Base-by-base conservation (phyloP, 1,140 invertebrate species). In the Apocrypta bakeri region DNA sequence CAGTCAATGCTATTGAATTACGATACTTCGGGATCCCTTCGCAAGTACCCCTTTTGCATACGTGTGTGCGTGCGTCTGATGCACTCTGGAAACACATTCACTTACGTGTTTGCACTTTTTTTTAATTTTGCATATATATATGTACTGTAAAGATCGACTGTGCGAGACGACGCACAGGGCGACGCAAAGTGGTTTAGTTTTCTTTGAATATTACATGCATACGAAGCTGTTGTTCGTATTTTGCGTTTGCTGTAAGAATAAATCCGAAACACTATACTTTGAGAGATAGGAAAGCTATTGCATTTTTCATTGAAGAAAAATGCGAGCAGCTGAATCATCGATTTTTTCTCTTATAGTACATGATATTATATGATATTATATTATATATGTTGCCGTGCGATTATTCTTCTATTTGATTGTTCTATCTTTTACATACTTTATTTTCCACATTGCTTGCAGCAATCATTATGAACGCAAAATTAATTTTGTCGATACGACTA, bases 1-100 rank as follows among this genome's bases (percentile, higher is more conserved):
- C 89, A 90, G 83, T 85, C 88, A 86, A 88, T 88, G 87, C 85
- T 89, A 89, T 91, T 88, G 89, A 90, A 90, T 90, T 88, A 90
- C 88, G 86, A 90, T 89, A 88, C 85, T 71, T 83, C 79, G 79
- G 72, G 64, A 79, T 31, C 78, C 85, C 84, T 75, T 81, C 79
- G 71, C 80, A 73, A n/a, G 40, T 6, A 37, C 31, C 21, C 25
- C 9, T 31, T 6, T 0, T 29, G 33, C 24, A 1, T 61, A 27
- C 63, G 12, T n/a, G 1, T 31, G 37, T 40, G 68, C 8, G 33
- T 21, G 21, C 61, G n/a, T 66, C 48, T 21, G 48, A 56, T 56
- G 48, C 17, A 21, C 17, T 56, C 48, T 56, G 17, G 17, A 56
- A 56, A 56, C 3, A 56, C n/a, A 56, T 56, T 56, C 48, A 21